Conservation (phyloP, 2,888 invertebrate species). For the Andrena dorsata region DNA sequence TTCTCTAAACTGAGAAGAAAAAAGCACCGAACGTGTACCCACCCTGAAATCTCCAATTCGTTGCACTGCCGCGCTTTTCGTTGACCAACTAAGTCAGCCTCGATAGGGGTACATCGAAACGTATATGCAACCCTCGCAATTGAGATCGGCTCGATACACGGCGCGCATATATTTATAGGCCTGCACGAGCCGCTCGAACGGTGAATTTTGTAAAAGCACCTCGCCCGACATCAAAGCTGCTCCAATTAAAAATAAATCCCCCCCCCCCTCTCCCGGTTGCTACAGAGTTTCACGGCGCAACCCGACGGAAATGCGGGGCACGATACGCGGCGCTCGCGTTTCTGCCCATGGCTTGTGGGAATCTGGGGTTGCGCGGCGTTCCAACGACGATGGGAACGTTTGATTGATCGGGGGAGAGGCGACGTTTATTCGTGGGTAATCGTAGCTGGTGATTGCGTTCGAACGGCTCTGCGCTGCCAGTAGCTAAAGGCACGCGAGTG, state of each 20-base stretch:
- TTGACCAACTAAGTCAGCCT: background rate
- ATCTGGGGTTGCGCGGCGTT: background rate
- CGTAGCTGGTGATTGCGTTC: background rate
- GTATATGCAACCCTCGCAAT: slow-evolving; percentile 17
- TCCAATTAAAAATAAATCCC: slow-evolving; percentile 44
- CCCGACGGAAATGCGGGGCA: slow-evolving; percentile 30
- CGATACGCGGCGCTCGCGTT: background rate
- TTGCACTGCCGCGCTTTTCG: background rate
- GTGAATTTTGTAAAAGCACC: slow-evolving; percentile 41
- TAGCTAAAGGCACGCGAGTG: background rate
- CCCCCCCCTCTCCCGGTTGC: background rate
- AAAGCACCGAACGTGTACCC: no score
- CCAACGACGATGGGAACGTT: background rate
- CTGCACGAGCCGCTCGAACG: slow-evolving; percentile 31
- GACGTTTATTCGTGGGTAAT: background rate
- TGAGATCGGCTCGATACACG: slow-evolving; percentile 21
- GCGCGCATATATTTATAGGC: slow-evolving; percentile 22
- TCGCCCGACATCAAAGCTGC: slow-evolving; percentile 21
- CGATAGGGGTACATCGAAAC: slow-evolving; percentile 18
- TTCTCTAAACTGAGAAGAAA: no score
- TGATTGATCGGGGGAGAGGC: slow-evolving; percentile 1
- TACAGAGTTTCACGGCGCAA: slow-evolving; percentile 33
- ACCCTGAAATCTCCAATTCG: no score
- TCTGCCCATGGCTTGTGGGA: background rate
- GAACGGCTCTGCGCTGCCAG: background rate